Evolutionary conservation across 2,113 vertebrate species (phyloP), one percentile per base, ranked within the genome.

Genomic region (Protobothrops mucrosquamatus): DNA sequence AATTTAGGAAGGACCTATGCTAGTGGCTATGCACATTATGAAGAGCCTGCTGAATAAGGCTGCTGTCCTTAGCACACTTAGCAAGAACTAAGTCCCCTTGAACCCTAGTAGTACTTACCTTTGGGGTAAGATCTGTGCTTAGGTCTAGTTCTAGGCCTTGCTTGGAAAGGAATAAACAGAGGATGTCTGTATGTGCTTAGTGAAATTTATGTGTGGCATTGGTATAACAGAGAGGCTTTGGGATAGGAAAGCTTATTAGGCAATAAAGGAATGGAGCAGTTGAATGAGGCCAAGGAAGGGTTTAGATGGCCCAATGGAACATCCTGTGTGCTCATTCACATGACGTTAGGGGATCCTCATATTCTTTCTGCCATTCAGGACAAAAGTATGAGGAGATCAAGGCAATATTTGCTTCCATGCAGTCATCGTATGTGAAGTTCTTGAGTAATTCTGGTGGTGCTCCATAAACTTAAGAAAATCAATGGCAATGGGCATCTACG

Each of bases 1-100:
- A 99, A 98, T 95, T 96, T 99, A 96, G 98, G 98, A 85, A 98
- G 97, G 93, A 97, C 98, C 88, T 98, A 98, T 57, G 97, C 97
- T 92, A 98, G 98, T 96, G 97, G 97, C 64, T 98, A 98, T 89
- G 97, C 98, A 89, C 97, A 98, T 94, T 98, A 98, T 56, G 98
- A 98, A 93, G 98, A 98, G 20, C 89, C 97, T 1, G 97, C 97
- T 93, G 96, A 96, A 95, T 98, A 97, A 96, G 26, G 3, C 81
- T 69, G 88, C 54, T 85, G 1, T 10, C 43, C 29, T 55, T 57
- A 90, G 74, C 88, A 90, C 43, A n/a, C 43, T 51, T 26, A 61
- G 51, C 14, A 89, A 57, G 46, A 61, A 61, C 8, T 52, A 90
- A 85, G 56, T 61, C 56, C 46, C 46, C 55, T 57, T 26, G 2